phyloP scores from a whole-genome alignment of 2,888 invertebrate genomes.

The Ellobium chinense region DNA sequence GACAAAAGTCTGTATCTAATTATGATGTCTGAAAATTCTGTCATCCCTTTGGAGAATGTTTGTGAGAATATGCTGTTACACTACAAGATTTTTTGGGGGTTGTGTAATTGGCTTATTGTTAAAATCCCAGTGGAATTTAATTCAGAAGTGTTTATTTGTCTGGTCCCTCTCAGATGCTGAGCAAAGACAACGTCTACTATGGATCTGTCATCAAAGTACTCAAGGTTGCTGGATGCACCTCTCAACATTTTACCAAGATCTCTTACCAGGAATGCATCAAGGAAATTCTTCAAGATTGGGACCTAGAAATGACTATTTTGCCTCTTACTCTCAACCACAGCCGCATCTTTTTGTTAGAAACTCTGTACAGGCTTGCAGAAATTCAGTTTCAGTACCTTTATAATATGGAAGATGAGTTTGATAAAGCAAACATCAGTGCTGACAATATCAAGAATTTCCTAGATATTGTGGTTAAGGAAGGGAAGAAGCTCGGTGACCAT shows the following conservation, averaged over 20 bases:
- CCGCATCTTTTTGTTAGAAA: not conserved
- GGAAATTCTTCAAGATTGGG: not conserved
- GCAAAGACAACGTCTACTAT: not conserved
- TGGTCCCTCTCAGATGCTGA: slow-evolving; percentile 9
- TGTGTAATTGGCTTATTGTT: not conserved
- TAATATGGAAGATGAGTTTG: not conserved
- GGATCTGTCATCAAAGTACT: not conserved
- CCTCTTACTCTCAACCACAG: not conserved
- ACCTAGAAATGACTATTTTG: not conserved
- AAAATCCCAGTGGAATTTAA: not conserved
- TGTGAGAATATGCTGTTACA: no score
- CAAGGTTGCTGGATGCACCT: not conserved
- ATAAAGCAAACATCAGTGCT: not conserved
- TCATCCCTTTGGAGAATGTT: no score
- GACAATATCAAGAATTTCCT: not conserved
- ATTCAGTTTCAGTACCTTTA: not conserved
- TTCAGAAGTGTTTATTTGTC: not conserved
- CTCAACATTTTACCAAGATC: not conserved
- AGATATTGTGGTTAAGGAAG: not conserved
- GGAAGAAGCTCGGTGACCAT: not conserved
- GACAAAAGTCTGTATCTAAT: no score
- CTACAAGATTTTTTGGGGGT: no score
- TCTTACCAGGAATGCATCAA: not conserved
- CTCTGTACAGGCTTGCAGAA: slow-evolving; percentile 16
- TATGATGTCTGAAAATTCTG: no score